A percentile compares a stretch with the other conserved stretches of the same genome.
Conservation (phyloP, 2,888 invertebrate species). For the Timema podura region DNA sequence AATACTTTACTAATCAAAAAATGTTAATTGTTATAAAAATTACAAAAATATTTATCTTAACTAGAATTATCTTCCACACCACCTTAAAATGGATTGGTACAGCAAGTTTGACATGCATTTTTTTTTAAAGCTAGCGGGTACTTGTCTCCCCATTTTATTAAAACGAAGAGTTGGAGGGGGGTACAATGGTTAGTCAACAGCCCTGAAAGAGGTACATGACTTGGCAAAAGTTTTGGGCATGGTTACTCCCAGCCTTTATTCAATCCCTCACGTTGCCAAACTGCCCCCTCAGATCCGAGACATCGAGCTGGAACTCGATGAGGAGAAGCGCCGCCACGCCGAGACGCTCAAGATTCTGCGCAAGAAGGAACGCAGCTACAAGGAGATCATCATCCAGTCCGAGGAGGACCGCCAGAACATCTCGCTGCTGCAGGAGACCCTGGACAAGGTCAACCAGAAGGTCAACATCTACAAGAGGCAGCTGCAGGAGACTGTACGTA, state of each 20-base stretch:
- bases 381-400: slow-evolving; percentile 91
- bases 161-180: too few species aligned
- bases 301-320: slow-evolving; percentile 90
- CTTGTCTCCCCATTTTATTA: too few species aligned
- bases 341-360: slow-evolving; percentile 96
- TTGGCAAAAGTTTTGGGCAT: not conserved
- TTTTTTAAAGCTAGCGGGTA: too few species aligned
- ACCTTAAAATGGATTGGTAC: too few species aligned
- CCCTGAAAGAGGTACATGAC: not conserved
- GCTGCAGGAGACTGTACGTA: slow-evolving; percentile 77
- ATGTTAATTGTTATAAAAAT: not conserved
- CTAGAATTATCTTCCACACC: too few species aligned
- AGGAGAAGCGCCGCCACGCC: slow-evolving; percentile 94
- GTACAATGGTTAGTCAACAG: not conserved
- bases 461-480: slow-evolving; percentile 94
- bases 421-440: slow-evolving; percentile 80
- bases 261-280: too few species aligned
- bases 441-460: slow-evolving; percentile 85
- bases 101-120: too few species aligned
- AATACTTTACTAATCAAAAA: not conserved
- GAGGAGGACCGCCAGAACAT: slow-evolving; percentile 98
- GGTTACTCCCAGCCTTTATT: too few species aligned
- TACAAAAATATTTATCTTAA: not conserved
- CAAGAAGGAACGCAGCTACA: slow-evolving; percentile 96
- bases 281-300: slow-evolving; percentile 69